Base-by-base conservation (phyloP, 2,888 invertebrate species). In the Caenorhabditis sp. region DNA sequence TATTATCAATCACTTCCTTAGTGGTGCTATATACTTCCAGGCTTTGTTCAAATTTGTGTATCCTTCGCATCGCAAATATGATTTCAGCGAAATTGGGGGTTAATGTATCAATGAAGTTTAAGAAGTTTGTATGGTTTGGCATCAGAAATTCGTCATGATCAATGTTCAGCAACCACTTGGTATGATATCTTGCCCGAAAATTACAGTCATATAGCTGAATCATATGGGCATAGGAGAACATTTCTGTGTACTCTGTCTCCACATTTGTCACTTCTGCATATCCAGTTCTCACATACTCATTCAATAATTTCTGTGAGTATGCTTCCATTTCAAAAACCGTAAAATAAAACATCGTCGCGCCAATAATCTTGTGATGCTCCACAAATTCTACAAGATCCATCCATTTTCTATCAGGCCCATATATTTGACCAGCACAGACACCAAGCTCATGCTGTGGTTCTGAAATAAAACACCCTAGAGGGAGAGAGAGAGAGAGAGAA, bases 391-490 rank as follows among this genome's bases (percentile, higher is more conserved):
- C 38, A 2, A 70, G 8, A 8, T 64, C 25, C 31, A 65, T n/a
- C 70, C 64, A 70, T 31, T 59, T 56, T 10, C n/a, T 65, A 8
- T 65, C 70, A 17, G 56, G 25, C 0, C 70, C 70, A 52, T 70
- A 70, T 31, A 65, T 54, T 7, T 61, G 70, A 20, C 65, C 65
- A 1, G 60, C 61, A 25, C 70, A 70, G 27, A 69, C 64, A 23
- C 64, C 54, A 12, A 69, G 23, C 2, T 69, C 68, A n/a, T 69
- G 63, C 20, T 59, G 10, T 17, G 68, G 68, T 54, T 60, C 68
- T 68, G 63, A 38, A 63, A 1, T 8, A 12, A 25, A n/a, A n/a
- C n/a, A n/a, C n/a, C n/a, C n/a, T 12, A 23, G 1, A 17, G 26
- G n/a, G n/a, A n/a, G n/a, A n/a, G n/a, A n/a, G n/a, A n/a, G n/a